A percentile compares a stretch with the other conserved stretches of the same genome.
Conservation (phyloP, 2,888 invertebrate species). For the Tetragonula carbonaria region DNA sequence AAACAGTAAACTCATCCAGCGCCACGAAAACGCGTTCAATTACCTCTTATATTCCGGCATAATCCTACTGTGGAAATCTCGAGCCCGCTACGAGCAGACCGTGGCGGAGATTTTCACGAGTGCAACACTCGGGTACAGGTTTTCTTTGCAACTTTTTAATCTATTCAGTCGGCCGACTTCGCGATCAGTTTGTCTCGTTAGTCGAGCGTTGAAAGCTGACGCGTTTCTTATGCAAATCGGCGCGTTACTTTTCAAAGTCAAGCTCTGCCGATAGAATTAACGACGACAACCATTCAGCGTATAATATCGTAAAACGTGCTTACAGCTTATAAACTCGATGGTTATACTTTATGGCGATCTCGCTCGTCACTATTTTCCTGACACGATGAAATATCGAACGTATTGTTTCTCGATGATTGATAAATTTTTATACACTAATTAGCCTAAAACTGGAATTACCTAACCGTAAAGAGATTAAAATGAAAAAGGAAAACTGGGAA, state of each 20-base stretch:
- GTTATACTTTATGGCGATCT: background rate
- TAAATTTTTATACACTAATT: too few relatives aligned
- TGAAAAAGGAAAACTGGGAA: too few relatives aligned
- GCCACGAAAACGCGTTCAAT: background rate
- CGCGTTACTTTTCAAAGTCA: constrained; percentile 34
- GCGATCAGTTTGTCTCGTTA: constrained; percentile 30
- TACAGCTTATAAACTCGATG: background rate
- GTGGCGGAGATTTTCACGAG: background rate
- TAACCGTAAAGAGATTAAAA: too few relatives aligned
- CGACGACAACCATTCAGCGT: background rate
- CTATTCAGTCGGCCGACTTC: constrained; percentile 22
- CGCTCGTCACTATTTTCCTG: background rate
- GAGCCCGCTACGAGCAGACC: background rate
- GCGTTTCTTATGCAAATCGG: constrained; percentile 42
- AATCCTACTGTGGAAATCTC: background rate
- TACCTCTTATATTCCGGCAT: background rate
- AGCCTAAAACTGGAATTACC: too few relatives aligned
- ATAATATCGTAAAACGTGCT: background rate
- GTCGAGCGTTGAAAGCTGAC: constrained; percentile 8
- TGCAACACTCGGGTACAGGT: background rate
- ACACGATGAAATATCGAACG: background rate
- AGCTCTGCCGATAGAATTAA: constrained; percentile 4
- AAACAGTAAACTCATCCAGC: background rate
- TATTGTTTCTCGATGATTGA: background rate
- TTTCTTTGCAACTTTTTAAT: constrained; percentile 35